A percentile compares a stretch with the other conserved stretches of the same genome.
Conservation (phyloP, 2,888 invertebrate genomes). For the Drosophila cyrtoloma region DNA sequence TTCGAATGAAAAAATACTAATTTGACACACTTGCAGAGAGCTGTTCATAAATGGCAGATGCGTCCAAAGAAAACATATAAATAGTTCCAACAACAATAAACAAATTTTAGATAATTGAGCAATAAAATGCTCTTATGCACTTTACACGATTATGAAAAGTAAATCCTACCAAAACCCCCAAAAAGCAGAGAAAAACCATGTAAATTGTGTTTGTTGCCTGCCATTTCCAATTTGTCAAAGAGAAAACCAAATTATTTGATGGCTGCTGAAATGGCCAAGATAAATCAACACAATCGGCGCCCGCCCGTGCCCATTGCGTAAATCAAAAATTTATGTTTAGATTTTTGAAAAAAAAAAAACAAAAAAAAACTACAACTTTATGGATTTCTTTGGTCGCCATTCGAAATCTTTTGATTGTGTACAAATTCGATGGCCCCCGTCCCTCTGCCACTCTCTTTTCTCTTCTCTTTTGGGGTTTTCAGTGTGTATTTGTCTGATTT, state of each 20-base stretch:
- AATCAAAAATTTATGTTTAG: slow-evolving; percentile 75
- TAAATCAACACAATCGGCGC: slow-evolving; percentile 63
- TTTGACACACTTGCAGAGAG: slow-evolving; percentile 39
- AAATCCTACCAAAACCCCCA: background rate
- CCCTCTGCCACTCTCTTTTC: background rate
- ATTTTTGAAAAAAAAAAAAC: slow-evolving; percentile 22
- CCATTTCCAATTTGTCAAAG: slow-evolving; percentile 64
- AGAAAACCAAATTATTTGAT: slow-evolving; percentile 59
- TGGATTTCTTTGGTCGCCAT: slow-evolving; percentile 53
- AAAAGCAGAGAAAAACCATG: background rate
- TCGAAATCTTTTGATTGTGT: slow-evolving; percentile 57
- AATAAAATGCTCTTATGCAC: slow-evolving; percentile 62
- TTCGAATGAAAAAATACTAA: slow-evolving; percentile 13
- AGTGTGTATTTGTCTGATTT: slow-evolving; percentile 53
- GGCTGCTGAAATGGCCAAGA: slow-evolving; percentile 64
- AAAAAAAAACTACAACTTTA: slow-evolving; percentile 43
- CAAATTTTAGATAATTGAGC: slow-evolving; percentile 47
- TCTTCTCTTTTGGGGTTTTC: background rate
- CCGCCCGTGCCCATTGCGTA: slow-evolving; percentile 63
- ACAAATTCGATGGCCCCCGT: slow-evolving; percentile 44
- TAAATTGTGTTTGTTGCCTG: slow-evolving; percentile 11
- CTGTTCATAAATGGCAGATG: slow-evolving; percentile 10
- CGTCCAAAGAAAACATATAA: slow-evolving; percentile 22
- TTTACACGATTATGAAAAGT: slow-evolving; percentile 53
- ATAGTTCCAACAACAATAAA: slow-evolving; percentile 23